These are phyloP conservation scores for Cataglyphis rosenhaueri DNA, from an alignment of 2,888 invertebrate genomes.

Conservation along the genomic window DNA sequence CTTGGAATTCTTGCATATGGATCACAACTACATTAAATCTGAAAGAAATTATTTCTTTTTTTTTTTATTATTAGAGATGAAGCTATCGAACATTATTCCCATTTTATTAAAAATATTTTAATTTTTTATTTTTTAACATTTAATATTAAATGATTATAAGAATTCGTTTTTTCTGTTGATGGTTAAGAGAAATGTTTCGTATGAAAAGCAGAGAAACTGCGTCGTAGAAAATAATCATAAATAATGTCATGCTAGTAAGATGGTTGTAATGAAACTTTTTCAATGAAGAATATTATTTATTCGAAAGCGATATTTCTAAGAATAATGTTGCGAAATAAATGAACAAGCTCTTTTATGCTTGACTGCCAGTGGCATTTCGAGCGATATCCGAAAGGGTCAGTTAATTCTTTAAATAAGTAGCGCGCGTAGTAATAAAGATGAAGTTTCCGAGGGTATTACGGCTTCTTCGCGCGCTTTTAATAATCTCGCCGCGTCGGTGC, in stretches of 20 bases:
- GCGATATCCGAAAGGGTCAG: slow-evolving; percentile 18
- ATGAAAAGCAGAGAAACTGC: neutral
- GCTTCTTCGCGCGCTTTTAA: slow-evolving; percentile 46
- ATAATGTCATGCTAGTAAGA: neutral
- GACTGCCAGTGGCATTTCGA: slow-evolving; percentile 5
- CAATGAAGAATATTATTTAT: slow-evolving; percentile 5
- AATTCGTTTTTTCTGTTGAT: neutral
- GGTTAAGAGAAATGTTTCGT: neutral
- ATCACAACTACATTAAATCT: neutral
- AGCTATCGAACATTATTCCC: neutral
- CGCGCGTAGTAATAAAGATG: slow-evolving; percentile 44
- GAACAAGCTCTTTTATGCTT: neutral
- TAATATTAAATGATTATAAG: neutral
- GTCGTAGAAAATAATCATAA: neutral
- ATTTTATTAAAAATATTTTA: neutral
- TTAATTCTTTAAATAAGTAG: slow-evolving; percentile 50
- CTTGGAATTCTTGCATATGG: slow-evolving; percentile 18
- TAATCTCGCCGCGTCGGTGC: slow-evolving; percentile 59
- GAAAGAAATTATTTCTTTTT: neutral
- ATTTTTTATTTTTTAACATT: neutral
- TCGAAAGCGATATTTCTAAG: neutral
- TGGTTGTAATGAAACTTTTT: neutral
- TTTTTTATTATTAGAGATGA: neutral
- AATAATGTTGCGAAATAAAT: slow-evolving; percentile 4
- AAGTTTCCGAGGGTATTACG: slow-evolving; percentile 47